Conservation (phyloP, 2,113 vertebrate genomes). For the Amphiprion ocellaris region DNA sequence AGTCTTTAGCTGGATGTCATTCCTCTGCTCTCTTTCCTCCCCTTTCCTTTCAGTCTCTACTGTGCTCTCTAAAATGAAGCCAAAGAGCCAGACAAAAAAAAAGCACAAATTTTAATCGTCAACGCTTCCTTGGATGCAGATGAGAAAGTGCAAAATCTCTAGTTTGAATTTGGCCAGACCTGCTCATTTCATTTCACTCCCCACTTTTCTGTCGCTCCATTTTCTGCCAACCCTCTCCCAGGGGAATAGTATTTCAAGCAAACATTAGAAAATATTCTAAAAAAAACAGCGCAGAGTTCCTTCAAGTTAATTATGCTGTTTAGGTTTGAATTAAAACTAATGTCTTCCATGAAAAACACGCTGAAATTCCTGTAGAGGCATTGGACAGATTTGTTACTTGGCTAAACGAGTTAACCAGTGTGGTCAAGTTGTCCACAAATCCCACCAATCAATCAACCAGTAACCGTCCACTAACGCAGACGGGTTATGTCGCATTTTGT, state of each 20-base stretch:
- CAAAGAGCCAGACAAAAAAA: no score
- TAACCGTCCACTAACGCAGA: neutral
- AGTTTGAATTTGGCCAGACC: neutral
- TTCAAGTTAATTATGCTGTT: neutral
- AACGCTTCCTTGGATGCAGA: no score
- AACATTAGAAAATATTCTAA: neutral
- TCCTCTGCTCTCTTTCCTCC: no score
- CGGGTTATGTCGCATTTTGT: slow-evolving; percentile 81
- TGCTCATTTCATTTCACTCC: neutral
- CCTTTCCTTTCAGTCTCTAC: no score
- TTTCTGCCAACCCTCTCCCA: neutral
- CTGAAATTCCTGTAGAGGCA: neutral
- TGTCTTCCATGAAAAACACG: neutral
- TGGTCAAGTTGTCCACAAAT: neutral
- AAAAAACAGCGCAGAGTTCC: neutral
- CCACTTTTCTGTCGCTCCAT: neutral
- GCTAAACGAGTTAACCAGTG: neutral
- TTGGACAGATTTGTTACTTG: neutral
- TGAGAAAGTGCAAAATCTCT: no score
- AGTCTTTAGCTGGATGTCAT: no score
- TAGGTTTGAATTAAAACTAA: neutral
- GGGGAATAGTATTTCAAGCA: neutral
- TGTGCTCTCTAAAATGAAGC: no score
- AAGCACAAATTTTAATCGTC: no score
- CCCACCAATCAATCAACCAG: neutral